These are phyloP conservation scores for Brachionus calyciflorus DNA, from an alignment of 1,140 invertebrate species.

Conservation along the genomic window DNA sequence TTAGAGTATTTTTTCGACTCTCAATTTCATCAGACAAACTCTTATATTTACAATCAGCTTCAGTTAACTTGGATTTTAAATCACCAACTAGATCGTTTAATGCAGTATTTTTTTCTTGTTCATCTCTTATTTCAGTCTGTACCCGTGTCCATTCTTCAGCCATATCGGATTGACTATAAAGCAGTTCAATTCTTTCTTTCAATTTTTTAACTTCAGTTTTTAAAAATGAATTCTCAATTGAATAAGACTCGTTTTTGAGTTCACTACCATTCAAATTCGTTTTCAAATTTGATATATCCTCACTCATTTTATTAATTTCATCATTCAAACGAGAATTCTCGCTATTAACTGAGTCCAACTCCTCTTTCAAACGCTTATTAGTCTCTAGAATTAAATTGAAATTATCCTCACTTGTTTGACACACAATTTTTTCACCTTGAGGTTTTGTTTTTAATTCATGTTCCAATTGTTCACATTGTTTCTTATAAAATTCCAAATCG, in stretches of 20 bases:
- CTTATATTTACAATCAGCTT: not conserved
- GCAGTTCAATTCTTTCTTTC: conserved; percentile 39
- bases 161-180: conserved; percentile 17
- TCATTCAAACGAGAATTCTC: conserved; percentile 34
- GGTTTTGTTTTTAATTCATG: not conserved
- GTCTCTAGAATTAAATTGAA: conserved; percentile 29
- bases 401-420: conserved; percentile 5
- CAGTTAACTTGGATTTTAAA: not conserved
- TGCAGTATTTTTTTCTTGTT: not conserved
- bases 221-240: not conserved
- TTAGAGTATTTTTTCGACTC: not conserved
- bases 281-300: conserved; percentile 11
- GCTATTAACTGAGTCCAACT: conserved; percentile 3
- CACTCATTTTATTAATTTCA: conserved; percentile 18
- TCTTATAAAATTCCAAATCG: conserved; percentile 32
- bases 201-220: conserved; percentile 43
- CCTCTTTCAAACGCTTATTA: conserved; percentile 37
- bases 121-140: conserved; percentile 13
- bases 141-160: conserved; percentile 20
- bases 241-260: not conserved
- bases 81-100: not conserved
- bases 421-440: not conserved
- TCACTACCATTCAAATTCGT: conserved; percentile 28
- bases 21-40: conserved; percentile 3
- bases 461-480: not conserved